Evolutionary conservation across 2,888 invertebrate genomes (phyloP), one percentile per base, ranked within the genome.

Genomic region (Pyrocoelia pectoralis): DNA sequence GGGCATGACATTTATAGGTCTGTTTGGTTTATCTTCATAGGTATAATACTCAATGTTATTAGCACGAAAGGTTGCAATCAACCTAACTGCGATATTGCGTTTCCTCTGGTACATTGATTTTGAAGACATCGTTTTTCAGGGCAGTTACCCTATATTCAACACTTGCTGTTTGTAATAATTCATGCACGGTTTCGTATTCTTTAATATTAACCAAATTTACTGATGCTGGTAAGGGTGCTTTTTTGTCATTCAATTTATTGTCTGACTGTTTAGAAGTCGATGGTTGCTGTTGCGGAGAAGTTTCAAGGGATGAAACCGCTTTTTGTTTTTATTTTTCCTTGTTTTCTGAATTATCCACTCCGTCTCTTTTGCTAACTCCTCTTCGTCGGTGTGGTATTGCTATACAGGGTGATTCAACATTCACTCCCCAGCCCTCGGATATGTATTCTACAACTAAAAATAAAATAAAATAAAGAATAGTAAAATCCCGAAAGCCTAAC

Each of bases 321-420:
- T 59, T 53, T 53, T 53, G 46, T 52, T 24, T 52, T 52, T 28
- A 14, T 52, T 59, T 59, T 59, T 59, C 28, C 19, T 52, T 40
- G 58, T 28, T 54, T 53, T 28, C 53, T 59, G 53, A 9, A 59
- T 43, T 54, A 53, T 54, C 53, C 53, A 59, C 12, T 59, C 38
- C 18, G 59, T 59, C 18, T 53, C 53, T 59, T 29, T 59, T 2
- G 53, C 59, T 53, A 59, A 19, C 17, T 59, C 46, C 33, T 52
- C 58, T 28, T 58, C 52, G 28, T 58, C 58, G 50, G 51, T 58
- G 58, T 24, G 12, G 14, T 58, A 58, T 58, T 58, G n/a, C n/a
- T n/a, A n/a, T n/a, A n/a, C n/a, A n/a, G n/a, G n/a, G n/a, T n/a
- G n/a, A n/a, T n/a, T n/a, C n/a, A n/a, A n/a, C n/a, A n/a, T n/a